A percentile compares a stretch with the other conserved stretches of the same genome.
Conservation (phyloP, 2,113 vertebrate genomes). For the Megaceryle maxima region DNA sequence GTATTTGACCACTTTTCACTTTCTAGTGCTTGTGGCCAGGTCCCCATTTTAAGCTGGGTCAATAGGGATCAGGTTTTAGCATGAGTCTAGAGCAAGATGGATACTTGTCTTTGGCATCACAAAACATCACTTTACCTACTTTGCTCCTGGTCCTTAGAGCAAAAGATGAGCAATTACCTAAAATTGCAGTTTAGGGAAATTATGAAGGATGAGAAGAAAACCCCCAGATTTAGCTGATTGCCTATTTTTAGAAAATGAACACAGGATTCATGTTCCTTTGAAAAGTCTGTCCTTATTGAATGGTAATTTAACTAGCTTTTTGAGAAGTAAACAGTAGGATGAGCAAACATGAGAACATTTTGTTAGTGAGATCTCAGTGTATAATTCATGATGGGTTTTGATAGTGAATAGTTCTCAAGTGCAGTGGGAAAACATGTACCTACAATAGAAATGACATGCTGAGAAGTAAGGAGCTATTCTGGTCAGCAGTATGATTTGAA, state of each 20-base stretch:
- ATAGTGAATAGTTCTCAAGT: not conserved
- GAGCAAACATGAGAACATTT: slow-evolving; percentile 25
- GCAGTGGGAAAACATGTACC: not conserved
- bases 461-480: slow-evolving; percentile 39
- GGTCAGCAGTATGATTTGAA: not conserved
- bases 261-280: not conserved
- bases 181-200: not conserved
- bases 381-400: slow-evolving; percentile 36
- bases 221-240: not conserved
- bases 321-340: not conserved
- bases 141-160: not conserved
- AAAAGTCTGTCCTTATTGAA: not conserved
- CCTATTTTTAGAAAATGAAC: not conserved
- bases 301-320: not conserved
- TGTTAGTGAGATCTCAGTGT: slow-evolving; percentile 29
- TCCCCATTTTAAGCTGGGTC: not conserved
- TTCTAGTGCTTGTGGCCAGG: not conserved
- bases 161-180: not conserved
- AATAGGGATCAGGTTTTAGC: not conserved
- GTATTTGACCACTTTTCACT: not conserved
- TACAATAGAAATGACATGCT: not conserved
- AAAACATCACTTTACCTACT: not conserved
- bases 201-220: not conserved
- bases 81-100: not conserved
- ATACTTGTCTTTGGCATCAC: not conserved